These are phyloP conservation scores for Delphinus delphis DNA, from an alignment of 2,113 vertebrate genomes.

Conservation along the genomic window DNA sequence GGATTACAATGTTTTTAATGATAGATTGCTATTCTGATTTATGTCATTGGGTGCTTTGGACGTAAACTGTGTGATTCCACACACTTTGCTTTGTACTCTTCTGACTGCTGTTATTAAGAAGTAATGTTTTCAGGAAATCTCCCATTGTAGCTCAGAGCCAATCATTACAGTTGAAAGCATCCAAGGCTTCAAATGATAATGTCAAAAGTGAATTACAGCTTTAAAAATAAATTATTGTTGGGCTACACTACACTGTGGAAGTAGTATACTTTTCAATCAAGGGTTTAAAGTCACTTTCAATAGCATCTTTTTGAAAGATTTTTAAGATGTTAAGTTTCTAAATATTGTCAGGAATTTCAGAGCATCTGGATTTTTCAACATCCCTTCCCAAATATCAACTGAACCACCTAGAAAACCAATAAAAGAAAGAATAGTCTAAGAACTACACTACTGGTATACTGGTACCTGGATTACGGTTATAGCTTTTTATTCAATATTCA, in stretches of 20 bases:
- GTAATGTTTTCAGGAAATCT: conserved; percentile 48
- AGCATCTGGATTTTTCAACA: background rate
- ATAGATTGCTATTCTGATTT: conserved; percentile 48
- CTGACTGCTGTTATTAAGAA: conserved; percentile 61
- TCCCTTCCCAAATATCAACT: background rate
- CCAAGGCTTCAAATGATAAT: conserved; percentile 59
- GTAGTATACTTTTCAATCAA: conserved; percentile 32
- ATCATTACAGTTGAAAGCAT: conserved; percentile 65
- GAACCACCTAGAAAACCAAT: background rate
- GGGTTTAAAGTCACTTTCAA: conserved; percentile 30
- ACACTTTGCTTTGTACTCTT: conserved; percentile 51
- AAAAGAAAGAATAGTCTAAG: background rate
- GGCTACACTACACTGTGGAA: background rate
- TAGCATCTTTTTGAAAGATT: background rate
- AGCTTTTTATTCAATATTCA: background rate
- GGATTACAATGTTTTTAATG: conserved; percentile 41
- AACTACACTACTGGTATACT: background rate
- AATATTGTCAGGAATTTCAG: conserved; percentile 45
- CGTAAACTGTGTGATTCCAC: conserved; percentile 34
- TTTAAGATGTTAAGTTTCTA: conserved; percentile 49
- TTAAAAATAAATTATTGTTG: conserved; percentile 73
- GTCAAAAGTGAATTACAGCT: conserved; percentile 69
- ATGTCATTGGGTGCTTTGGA: conserved; percentile 1
- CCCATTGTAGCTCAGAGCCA: conserved; percentile 39
- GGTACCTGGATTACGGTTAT: background rate